Base-by-base conservation (phyloP, 2,797 vertebrate species). In the Sebastes oblongus region DNA sequence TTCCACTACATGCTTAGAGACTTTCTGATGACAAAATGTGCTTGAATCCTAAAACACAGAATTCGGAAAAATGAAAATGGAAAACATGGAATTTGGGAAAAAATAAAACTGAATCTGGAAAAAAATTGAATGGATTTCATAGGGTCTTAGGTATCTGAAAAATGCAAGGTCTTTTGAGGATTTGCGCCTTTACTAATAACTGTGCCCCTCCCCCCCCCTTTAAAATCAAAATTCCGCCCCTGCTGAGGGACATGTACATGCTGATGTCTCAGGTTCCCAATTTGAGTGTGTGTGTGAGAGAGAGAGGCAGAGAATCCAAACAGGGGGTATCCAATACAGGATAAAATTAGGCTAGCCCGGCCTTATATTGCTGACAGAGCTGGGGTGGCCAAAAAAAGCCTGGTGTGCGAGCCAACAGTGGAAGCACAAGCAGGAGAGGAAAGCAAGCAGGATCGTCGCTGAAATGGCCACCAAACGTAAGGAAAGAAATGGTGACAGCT, bases 391-490 rank as follows among this genome's bases (percentile, higher is more conserved):
- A 96, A 96, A 96, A 96, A 95, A 95, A 96, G 96, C 93, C 87
- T 83, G 72, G 66, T 77, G 86, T 77, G 86, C 29, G 86, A 78
- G 82, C 89, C 84, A 88, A 67, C 89, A 54, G 81, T 67, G 89
- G 90, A 72, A 90, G 91, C 56, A 14, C 72, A 88, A 84, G 91
- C 88, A 91, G 85, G 83, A 82, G 74, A 83, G 85, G 78, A 78
- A 77, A 88, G 80, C 77, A 77, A 89, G 89, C 77, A 78, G 86
- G 86, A 92, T 59, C 39, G 65, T 86, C 11, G 88, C 91, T 82
- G 89, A 95, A 92, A 96, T 96, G 96, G 95, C 96, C 92, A 91
- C 91, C 91, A 96, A 96, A 96, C 90, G 96, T 96, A 95, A 96
- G 96, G 72, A 88, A 91, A 90, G 56, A 61, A 86, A 83, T 2